A percentile compares a stretch with the other conserved stretches of the same genome.
phyloP scores from a whole-genome alignment of 92 coral and sea anemone genomes.

The Chrysogorgia sp. region DNA sequence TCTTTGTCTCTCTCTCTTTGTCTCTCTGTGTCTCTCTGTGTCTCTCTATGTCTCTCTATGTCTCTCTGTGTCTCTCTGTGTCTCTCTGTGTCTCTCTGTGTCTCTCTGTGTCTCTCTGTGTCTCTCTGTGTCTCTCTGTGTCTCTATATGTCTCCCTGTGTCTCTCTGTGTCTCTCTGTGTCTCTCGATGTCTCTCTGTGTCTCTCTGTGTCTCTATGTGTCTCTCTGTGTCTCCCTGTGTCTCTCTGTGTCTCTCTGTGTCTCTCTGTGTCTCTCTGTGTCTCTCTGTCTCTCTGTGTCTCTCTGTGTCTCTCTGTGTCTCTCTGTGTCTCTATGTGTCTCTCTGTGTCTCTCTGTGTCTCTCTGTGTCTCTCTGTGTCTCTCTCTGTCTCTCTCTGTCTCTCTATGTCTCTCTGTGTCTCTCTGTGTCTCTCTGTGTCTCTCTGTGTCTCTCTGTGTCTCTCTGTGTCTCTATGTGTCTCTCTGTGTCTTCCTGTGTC shows the following conservation, averaged over 20 bases:
- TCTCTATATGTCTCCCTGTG: too few species aligned
- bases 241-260: neutral
- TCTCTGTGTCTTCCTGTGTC: too few species aligned
- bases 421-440: neutral
- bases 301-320: neutral
- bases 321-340: too few species aligned
- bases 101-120: neutral
- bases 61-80: too few species aligned
- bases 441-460: neutral
- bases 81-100: neutral
- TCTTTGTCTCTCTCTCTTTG: too few species aligned
- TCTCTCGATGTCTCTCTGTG: too few species aligned
- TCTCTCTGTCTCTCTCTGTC: neutral
- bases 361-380: neutral
- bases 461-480: neutral
- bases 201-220: too few species aligned
- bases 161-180: too few species aligned
- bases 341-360: neutral
- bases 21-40: too few species aligned
- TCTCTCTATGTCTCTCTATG: too few species aligned
- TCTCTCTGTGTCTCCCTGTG: too few species aligned
- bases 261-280: neutral
- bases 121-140: neutral
- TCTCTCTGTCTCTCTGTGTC: neutral
- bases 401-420: too few species aligned